Percentiles rank a stretch among this genome's conserved stretches.
These are phyloP conservation scores for Solenodon paradoxus DNA, from an alignment of 2,113 vertebrate genomes.

Conservation along the genomic window DNA sequence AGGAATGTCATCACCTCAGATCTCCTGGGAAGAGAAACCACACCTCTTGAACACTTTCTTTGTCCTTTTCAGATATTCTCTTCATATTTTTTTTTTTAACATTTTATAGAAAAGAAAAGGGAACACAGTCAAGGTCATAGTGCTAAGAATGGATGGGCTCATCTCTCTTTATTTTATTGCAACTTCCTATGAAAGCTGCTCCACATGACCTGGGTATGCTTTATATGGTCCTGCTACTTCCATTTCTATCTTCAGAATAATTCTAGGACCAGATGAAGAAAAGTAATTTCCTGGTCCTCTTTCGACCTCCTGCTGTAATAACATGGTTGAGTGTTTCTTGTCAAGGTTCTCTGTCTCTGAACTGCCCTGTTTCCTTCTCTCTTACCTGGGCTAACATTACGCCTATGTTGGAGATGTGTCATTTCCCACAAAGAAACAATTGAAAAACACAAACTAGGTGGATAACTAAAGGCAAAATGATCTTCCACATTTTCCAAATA, in stretches of 20 bases:
- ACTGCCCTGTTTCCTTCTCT: not conserved
- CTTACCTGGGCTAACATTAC: not conserved
- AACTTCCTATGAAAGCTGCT: not conserved
- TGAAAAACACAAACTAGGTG: not conserved
- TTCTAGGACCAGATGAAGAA: not conserved
- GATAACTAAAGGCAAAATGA: not conserved
- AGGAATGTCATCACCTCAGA: not conserved
- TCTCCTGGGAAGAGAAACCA: not conserved
- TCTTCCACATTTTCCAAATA: not conserved
- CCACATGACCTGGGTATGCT: not conserved
- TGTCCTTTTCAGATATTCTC: not conserved
- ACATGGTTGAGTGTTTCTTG: not conserved
- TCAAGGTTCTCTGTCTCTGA: not conserved
- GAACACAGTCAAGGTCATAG: not conserved
- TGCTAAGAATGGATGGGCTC: not conserved
- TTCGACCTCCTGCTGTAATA: not conserved
- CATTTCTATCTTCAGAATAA: not conserved
- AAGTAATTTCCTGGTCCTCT: not conserved
- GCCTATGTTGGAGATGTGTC: not conserved
- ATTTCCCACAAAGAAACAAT: not conserved
- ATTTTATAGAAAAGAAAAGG: not conserved
- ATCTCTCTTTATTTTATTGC: not conserved
- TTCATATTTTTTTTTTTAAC: not conserved
- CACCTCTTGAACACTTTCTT: rapidly evolving
- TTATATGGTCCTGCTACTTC: not conserved